Conservation (phyloP, 1,140 invertebrate species). For the Paramacrobiotus metropolitanus region DNA sequence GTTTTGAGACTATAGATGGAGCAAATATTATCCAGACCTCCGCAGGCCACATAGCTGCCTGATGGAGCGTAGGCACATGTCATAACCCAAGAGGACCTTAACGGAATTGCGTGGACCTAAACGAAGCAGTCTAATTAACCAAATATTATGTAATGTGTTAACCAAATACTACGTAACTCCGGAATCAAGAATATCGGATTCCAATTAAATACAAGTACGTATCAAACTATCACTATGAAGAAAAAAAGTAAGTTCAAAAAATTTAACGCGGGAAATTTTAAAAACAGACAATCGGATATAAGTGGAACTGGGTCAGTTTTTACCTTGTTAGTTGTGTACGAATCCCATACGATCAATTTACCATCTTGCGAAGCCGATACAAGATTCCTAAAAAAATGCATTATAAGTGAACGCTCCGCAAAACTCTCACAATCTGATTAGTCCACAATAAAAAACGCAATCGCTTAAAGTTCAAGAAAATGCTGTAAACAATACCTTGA, state of each 20-base stretch:
- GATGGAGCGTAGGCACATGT: slow-evolving; percentile 95
- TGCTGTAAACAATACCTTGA: slow-evolving; percentile 37
- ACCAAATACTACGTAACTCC: too few relatives aligned
- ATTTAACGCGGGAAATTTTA: too few relatives aligned
- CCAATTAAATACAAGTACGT: too few relatives aligned
- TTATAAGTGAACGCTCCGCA: too few relatives aligned
- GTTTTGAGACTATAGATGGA: slow-evolving; percentile 94
- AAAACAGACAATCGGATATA: too few relatives aligned
- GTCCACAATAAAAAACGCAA: too few relatives aligned
- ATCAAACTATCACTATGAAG: not conserved
- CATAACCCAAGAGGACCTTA: slow-evolving; percentile 96
- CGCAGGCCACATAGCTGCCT: slow-evolving; percentile 86
- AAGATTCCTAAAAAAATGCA: slow-evolving; percentile 51
- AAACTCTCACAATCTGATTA: too few relatives aligned
- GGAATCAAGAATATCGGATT: too few relatives aligned
- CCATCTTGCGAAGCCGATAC: slow-evolving; percentile 83
- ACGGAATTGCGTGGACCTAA: slow-evolving; percentile 71
- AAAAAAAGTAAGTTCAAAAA: too few relatives aligned
- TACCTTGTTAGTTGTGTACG: slow-evolving; percentile 88
- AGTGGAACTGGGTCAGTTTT: too few relatives aligned
- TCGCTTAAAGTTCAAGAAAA: not conserved
- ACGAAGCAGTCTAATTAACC: too few relatives aligned
- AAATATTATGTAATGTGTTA: too few relatives aligned
- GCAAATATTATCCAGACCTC: slow-evolving; percentile 94
- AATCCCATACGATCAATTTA: slow-evolving; percentile 95